Conservation (phyloP, 1,140 invertebrate species). For the Camponotus vicinus region DNA sequence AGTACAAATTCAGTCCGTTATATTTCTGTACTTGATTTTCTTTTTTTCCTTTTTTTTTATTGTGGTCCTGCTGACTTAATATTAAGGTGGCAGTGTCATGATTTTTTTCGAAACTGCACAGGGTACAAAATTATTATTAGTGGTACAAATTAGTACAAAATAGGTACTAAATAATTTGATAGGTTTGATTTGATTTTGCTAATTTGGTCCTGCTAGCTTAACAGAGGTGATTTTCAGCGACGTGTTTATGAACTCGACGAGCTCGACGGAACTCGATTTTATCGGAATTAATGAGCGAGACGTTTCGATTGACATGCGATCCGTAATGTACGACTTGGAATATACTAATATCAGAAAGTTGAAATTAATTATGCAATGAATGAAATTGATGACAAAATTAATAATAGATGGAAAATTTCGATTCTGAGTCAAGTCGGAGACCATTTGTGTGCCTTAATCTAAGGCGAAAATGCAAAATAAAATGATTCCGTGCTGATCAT, state of each 20-base stretch:
- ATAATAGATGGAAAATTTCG: conserved; percentile 18
- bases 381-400: conserved; percentile 5
- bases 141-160: no score
- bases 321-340: background rate
- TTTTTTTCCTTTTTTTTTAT: no score
- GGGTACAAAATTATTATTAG: no score
- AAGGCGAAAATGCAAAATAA: conserved; percentile 8
- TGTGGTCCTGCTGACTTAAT: no score
- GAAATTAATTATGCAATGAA: background rate
- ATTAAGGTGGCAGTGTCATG: no score
- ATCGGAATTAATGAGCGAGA: background rate
- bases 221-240: background rate
- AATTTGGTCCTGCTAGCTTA: no score
- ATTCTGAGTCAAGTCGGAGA: conserved; percentile 10
- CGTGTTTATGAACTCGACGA: background rate
- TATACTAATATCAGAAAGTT: background rate
- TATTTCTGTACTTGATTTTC: no score
- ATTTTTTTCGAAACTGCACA: no score
- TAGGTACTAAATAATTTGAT: no score
- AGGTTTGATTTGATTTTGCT: no score
- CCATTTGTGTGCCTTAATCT: background rate
- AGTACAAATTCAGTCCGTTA: no score
- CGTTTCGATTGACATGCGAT: background rate
- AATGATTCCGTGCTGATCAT: background rate
- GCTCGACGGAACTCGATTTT: background rate